Evolutionary conservation across 2,797 vertebrate genomes (phyloP), one percentile per base, ranked within the genome.

Genomic region (Karalla daura): DNA sequence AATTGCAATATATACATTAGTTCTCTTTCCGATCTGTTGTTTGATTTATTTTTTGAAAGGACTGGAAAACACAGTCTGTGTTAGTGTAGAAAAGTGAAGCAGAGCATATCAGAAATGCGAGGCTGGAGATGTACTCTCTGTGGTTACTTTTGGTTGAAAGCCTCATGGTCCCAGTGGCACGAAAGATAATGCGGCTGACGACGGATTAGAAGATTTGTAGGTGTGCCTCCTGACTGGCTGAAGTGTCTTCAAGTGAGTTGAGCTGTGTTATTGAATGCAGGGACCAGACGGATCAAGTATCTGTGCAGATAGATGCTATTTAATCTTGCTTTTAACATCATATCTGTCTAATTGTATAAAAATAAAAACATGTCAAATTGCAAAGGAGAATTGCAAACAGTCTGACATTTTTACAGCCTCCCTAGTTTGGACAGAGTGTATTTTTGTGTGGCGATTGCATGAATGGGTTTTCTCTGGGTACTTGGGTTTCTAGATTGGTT

Each of bases 151-250:
- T 32, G 40, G 1, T 62, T 2, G 0, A 14, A 17, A 43, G 1
- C 2, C 1, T 0, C 0, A 0, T 2, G 4, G 63, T 81, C 81
- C 84, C 81, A 86, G 81, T 83, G 85, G 83, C 69, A 45, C 68
- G 58, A 58, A 51, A 59, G 59, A 63, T 45, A 63, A 53, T 28
- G 28, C 74, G 70, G 84, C 80, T 86, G 86, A 85, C 78, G 84
- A 84, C 72, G 76, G 78, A 86, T 82, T 78, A 86, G 80, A 85
- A 79, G 83, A 79, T 86, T 88, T n/a, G 77, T 74, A 85, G 76
- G 74, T 82, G 83, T 65, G 68, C 78, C 74, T 85, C 78, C 85
- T 87, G 83, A 76, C 83, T 85, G 61, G 80, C 78, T 81, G 62
- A 80, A 2, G 0, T 0, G 0, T 0, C 15, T 46, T 49, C 54